A percentile compares a stretch with the other conserved stretches of the same genome.
Evolutionary conservation across 2,888 invertebrate species (phyloP).

Genomic region (Spodoptera picta): DNA sequence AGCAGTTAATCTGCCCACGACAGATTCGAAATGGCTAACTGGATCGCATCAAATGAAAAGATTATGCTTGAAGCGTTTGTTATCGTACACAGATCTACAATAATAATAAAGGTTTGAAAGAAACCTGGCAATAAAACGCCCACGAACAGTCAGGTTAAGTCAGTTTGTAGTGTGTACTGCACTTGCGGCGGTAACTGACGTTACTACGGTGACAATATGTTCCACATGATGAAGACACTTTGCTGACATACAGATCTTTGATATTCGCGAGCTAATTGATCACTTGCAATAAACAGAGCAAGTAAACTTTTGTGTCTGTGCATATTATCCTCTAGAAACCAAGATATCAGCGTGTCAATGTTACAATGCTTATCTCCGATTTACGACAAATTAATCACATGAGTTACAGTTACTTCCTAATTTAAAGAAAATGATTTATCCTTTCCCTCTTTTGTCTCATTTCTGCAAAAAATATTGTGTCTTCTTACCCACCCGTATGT

Average conservation of each 20-base stretch:
- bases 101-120: background rate
- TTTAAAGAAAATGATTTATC: no score
- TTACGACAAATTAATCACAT: no score
- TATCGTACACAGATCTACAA: background rate
- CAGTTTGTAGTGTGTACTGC: constrained; percentile 1
- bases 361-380: no score
- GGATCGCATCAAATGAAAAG: background rate
- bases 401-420: no score
- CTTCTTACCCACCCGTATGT: constrained; percentile 10
- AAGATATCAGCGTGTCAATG: no score
- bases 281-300: no score
- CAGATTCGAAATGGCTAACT: background rate
- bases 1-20: background rate
- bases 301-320: no score
- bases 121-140: constrained; percentile 4
- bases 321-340: no score
- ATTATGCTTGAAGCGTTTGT: background rate
- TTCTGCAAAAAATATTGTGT: background rate
- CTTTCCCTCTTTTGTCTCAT: no score
- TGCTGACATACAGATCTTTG: constrained; percentile 12
- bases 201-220: constrained; percentile 19
- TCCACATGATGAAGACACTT: constrained; percentile 44
- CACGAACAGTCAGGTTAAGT: constrained; percentile 22
- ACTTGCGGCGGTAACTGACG: constrained; percentile 15
- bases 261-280: no score